Percentiles rank a stretch among this genome's conserved stretches.
These are phyloP conservation scores for Gryllus bimaculatus DNA, from an alignment of 1,140 invertebrate genomes.

Conservation along the genomic window DNA sequence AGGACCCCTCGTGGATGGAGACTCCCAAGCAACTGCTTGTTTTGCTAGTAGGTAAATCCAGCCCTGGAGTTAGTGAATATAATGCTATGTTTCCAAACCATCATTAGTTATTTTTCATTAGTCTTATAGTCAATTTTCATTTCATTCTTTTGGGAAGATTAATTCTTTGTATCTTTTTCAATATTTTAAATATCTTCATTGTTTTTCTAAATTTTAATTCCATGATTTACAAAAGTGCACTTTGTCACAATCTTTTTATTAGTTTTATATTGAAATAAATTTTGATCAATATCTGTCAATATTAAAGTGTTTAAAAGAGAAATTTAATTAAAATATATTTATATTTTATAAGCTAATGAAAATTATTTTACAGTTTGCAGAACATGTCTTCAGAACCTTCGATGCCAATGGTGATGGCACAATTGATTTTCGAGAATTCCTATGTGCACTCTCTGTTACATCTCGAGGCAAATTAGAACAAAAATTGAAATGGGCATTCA, in stretches of 20 bases:
- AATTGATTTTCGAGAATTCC: slow-evolving; percentile 96
- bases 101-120: not conserved
- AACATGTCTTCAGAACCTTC: slow-evolving; percentile 97
- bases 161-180: slow-evolving; percentile 15
- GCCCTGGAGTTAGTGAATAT: no score
- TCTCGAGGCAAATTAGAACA: slow-evolving; percentile 93
- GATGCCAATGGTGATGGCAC: slow-evolving; percentile 95
- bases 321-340: no score
- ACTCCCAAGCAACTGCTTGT: no score
- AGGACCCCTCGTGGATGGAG: no score
- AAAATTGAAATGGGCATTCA: slow-evolving; percentile 97
- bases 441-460: slow-evolving; percentile 90
- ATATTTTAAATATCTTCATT: slow-evolving; percentile 11
- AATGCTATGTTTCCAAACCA: no score
- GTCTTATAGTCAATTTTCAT: not conserved
- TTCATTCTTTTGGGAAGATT: not conserved
- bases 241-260: no score
- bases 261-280: no score
- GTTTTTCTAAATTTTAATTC: not conserved
- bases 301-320: no score
- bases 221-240: no score
- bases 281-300: no score
- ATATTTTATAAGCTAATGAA: no score
- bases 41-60: no score
- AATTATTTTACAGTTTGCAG: slow-evolving; percentile 66